Evolutionary conservation across 2,888 invertebrate genomes (phyloP).

Genomic region (Hyposoter didymator): DNA sequence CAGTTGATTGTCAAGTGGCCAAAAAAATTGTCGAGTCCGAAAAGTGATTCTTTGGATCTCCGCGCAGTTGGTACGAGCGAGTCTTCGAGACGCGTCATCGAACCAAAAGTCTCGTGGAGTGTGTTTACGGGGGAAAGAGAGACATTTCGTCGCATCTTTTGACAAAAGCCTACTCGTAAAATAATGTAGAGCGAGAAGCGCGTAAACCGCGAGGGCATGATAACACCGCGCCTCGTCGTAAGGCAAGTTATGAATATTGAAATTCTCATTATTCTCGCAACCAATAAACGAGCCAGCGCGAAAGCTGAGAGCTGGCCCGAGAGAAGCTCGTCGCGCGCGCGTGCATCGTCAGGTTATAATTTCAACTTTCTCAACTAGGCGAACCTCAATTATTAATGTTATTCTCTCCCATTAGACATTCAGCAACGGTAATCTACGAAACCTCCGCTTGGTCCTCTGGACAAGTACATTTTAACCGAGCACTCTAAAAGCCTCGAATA

Average conservation of each 20-base stretch:
- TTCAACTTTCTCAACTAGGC: slow-evolving; percentile 81
- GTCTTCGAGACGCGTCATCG: not conserved
- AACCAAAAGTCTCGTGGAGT: not conserved
- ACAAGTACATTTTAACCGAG: slow-evolving; percentile 52
- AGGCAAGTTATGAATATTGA: slow-evolving; percentile 81
- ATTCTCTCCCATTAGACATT: slow-evolving; percentile 77
- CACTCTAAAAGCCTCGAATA: not conserved
- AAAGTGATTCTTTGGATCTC: no score
- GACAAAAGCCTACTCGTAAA: not conserved
- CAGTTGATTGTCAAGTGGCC: no score
- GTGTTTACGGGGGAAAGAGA: not conserved
- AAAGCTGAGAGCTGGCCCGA: slow-evolving; percentile 48
- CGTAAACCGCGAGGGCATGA: slow-evolving; percentile 51
- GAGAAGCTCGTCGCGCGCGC: slow-evolving; percentile 42
- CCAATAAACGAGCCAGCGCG: slow-evolving; percentile 61
- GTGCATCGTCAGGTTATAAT: slow-evolving; percentile 77
- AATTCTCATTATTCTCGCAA: slow-evolving; percentile 80
- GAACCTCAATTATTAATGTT: slow-evolving; percentile 79
- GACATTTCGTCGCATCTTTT: not conserved
- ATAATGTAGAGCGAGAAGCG: slow-evolving; percentile 20
- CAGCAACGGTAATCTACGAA: slow-evolving; percentile 63
- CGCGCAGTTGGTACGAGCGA: no score
- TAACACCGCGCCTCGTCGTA: slow-evolving; percentile 65
- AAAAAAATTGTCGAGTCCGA: no score
- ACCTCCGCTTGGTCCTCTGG: slow-evolving; percentile 44